Base-by-base conservation (phyloP, 2,888 invertebrate species). In the Dicyrtomina minuta region DNA sequence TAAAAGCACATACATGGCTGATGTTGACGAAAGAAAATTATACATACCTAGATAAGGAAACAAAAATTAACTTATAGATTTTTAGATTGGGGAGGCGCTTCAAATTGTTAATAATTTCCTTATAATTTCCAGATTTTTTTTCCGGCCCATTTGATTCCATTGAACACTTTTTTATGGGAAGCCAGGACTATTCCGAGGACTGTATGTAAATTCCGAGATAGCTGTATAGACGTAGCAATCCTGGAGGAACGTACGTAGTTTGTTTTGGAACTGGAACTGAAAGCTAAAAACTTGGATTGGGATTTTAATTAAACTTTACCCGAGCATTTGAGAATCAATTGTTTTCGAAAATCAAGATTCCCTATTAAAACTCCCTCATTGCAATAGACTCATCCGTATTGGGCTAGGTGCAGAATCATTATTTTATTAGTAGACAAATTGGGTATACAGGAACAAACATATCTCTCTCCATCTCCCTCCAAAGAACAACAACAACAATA, bases 121-220 rank as follows among this genome's bases (percentile, higher is more conserved):
- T 46, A 13, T 22, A 59, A n/a, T 59, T 44, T 60, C 10, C 41
- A 60, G 60, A 60, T 60, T 60, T 20, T 60, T 20, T 43, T 60
- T 44, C 60, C 39, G 58, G 24, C 43, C 24, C 44, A 60, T 60
- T 60, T 46, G 43, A 41, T 41, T 41, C n/a, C 33, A 33, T 33
- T 3, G 33, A 8, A 33, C n/a, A n/a, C n/a, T n/a, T 5, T 33
- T 33, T 33, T 33, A 33, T 33, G 33, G 17, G 17, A 46, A 46
- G 15, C 46, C 46, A 46, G 46, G 17, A 46, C 46, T 46, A 41
- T 13, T 12, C 43, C 10, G 43, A 41, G 13, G n/a, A n/a, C n/a
- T n/a, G n/a, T n/a, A n/a, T n/a, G n/a, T n/a, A 41, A 13, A 41
- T 13, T 8, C 8, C 43, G 13, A 13, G 13, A 41, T 46, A 46